phyloP scores from a whole-genome alignment of 2,797 vertebrate genomes.

The Momotus momota region DNA sequence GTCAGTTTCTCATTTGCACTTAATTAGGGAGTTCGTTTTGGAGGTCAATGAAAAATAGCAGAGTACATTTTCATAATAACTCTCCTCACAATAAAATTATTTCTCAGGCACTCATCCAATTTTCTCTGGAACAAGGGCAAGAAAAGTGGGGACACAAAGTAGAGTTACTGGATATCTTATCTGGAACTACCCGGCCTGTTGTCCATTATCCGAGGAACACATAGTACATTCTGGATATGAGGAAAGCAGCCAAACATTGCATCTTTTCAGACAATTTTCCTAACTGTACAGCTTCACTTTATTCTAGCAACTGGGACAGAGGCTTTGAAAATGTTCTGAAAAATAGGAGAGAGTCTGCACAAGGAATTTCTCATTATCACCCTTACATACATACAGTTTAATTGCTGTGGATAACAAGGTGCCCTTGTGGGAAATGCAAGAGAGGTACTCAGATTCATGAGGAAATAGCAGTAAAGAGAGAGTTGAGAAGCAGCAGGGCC shows the following conservation, averaged over 20 bases:
- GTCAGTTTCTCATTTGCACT: constrained; percentile 83
- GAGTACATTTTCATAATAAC: constrained; percentile 78
- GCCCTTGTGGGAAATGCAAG: background rate
- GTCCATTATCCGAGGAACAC: constrained; percentile 80
- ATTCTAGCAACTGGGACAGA: constrained; percentile 37
- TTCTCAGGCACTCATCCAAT: constrained; percentile 75
- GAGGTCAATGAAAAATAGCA: constrained; percentile 80
- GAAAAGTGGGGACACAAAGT: constrained; percentile 73
- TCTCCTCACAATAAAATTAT: constrained; percentile 82
- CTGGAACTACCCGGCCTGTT: constrained; percentile 75
- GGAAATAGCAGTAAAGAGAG: background rate
- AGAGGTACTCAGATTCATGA: background rate
- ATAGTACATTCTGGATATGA: constrained; percentile 78
- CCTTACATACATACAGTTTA: background rate
- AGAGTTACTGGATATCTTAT: constrained; percentile 82
- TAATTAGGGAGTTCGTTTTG: constrained; percentile 82
- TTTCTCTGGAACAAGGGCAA: constrained; percentile 79
- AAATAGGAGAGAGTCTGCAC: constrained; percentile 8
- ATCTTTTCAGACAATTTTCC: constrained; percentile 62
- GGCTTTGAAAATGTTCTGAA: constrained; percentile 49
- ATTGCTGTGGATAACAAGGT: background rate
- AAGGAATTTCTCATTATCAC: background rate
- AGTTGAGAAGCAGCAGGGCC: background rate
- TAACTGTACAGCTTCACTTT: constrained; percentile 46
- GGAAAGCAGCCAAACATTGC: constrained; percentile 69